phyloP scores from a whole-genome alignment of 2,888 invertebrate species.

The Lasioglossum lativentre region DNA sequence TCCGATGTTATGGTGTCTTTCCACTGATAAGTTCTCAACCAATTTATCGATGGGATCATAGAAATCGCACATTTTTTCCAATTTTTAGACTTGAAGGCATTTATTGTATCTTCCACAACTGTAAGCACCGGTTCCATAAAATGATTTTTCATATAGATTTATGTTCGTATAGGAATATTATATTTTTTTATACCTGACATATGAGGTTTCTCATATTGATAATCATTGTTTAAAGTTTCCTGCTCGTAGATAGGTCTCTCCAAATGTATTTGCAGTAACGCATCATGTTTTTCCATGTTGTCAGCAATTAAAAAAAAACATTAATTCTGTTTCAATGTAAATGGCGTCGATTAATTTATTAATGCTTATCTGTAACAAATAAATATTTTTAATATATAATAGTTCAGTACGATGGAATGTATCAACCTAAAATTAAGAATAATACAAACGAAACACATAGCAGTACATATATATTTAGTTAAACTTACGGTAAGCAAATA shows the following conservation, averaged over 20 bases:
- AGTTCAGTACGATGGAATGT: not conserved
- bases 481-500: not conserved
- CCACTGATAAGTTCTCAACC: conserved; percentile 88
- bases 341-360: not conserved
- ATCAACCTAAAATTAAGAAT: not conserved
- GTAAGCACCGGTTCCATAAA: conserved; percentile 11
- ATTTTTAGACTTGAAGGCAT: conserved; percentile 66
- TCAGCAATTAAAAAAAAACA: not conserved
- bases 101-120: conserved; percentile 65
- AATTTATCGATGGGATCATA: conserved; percentile 87
- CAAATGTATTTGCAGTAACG: conserved; percentile 76
- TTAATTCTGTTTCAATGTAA: not conserved
- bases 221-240: conserved; percentile 84
- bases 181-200: conserved; percentile 78
- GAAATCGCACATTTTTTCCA: conserved; percentile 74
- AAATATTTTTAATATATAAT: not conserved
- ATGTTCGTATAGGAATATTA: not conserved
- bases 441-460: not conserved
- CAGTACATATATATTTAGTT: not conserved
- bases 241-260: conserved; percentile 86
- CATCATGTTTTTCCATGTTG: conserved; percentile 59
- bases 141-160: not conserved
- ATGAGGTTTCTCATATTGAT: conserved; percentile 84
- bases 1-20: conserved; percentile 88
- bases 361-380: conserved; percentile 28